Percentiles rank a stretch among this genome's conserved stretches.
Conservation (phyloP, 1,140 invertebrate species). For the Limonius californicus region DNA sequence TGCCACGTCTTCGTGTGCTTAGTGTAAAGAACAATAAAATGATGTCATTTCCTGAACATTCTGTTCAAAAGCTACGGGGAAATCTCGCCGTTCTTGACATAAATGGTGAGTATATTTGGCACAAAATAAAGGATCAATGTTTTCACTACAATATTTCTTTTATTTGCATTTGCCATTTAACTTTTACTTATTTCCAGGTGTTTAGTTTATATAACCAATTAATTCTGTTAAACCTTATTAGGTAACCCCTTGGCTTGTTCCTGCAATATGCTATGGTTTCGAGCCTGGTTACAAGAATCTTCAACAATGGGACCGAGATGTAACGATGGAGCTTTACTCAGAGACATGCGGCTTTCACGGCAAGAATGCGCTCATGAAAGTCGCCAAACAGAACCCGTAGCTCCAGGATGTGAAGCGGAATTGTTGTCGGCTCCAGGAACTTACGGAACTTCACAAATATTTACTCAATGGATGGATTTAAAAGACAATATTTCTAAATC, state of each 20-base stretch:
- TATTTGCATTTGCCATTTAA: too few species aligned
- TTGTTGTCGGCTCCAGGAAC: constrained; percentile 48
- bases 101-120: constrained; percentile 63
- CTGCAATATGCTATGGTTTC: constrained; percentile 75
- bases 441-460: constrained; percentile 40
- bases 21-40: constrained; percentile 76
- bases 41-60: constrained; percentile 67
- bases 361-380: constrained; percentile 58
- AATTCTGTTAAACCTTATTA: too few species aligned
- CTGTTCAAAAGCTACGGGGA: constrained; percentile 68
- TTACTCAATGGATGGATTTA: constrained; percentile 49
- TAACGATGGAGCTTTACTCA: constrained; percentile 67
- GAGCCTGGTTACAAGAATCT: constrained; percentile 73
- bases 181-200: too few species aligned
- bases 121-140: too few species aligned
- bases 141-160: too few species aligned
- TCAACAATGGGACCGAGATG: constrained; percentile 68
- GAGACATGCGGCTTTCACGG: constrained; percentile 63
- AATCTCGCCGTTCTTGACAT: constrained; percentile 81
- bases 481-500: constrained; percentile 37
- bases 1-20: constrained; percentile 75
- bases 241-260: constrained; percentile 79
- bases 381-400: constrained; percentile 52
- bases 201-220: too few species aligned
- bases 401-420: constrained; percentile 62